A percentile compares a stretch with the other conserved stretches of the same genome.
Conservation (phyloP, 2,888 invertebrate species). For the Macropis europaea region DNA sequence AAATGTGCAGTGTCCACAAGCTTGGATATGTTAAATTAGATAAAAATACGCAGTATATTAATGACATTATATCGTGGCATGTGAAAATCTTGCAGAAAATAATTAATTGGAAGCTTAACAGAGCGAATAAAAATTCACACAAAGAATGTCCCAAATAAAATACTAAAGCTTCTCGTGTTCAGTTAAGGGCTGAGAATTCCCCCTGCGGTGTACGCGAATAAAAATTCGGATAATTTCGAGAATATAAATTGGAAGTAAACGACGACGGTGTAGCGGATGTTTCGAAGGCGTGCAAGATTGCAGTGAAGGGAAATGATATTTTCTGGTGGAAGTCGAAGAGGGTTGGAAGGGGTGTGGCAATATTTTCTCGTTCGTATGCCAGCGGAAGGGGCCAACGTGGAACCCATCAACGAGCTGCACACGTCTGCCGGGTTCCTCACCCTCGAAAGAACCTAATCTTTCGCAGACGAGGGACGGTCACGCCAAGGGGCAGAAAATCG, state of each 20-base stretch:
- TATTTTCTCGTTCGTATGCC: constrained; percentile 28
- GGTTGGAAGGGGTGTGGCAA: constrained; percentile 2
- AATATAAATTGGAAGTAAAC: not conserved
- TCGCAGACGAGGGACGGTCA: constrained; percentile 50
- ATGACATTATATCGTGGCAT: too few relatives aligned
- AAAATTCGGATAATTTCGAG: not conserved
- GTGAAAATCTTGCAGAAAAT: too few relatives aligned
- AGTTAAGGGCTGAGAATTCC: not conserved
- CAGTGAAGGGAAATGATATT: constrained; percentile 31
- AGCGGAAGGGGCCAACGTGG: constrained; percentile 13
- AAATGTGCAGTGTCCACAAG: too few relatives aligned
- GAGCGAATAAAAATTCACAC: too few relatives aligned
- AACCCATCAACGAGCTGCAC: constrained; percentile 18
- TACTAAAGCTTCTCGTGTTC: too few relatives aligned
- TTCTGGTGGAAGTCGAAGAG: constrained; percentile 5
- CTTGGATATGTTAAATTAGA: too few relatives aligned
- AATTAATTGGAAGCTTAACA: too few relatives aligned
- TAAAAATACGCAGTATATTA: too few relatives aligned
- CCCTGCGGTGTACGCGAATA: not conserved
- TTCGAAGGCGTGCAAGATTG: constrained; percentile 17
- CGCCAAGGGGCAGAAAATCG: constrained; percentile 21
- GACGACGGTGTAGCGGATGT: constrained; percentile 10
- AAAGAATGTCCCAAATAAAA: too few relatives aligned
- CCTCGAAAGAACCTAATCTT: constrained; percentile 58
- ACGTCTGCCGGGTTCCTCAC: constrained; percentile 11